phyloP scores from a whole-genome alignment of 2,113 vertebrate species.

The Etia nguti region DNA sequence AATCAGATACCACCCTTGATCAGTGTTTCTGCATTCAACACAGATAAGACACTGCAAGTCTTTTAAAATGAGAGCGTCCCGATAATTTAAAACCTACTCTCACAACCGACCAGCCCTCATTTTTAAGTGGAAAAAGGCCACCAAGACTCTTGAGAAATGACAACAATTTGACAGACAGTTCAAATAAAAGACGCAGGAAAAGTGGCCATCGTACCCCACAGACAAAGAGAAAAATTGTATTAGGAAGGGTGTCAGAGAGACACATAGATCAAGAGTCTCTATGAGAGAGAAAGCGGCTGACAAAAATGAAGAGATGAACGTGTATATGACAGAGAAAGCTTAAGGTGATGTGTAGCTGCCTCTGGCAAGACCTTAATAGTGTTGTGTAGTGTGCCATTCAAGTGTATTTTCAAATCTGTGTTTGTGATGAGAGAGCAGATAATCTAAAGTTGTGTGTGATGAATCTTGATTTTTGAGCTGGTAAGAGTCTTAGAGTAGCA shows the following conservation, averaged over 20 bases:
- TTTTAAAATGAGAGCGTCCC: neutral
- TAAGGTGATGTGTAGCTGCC: neutral
- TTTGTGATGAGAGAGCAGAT: neutral
- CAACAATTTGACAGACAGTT: neutral
- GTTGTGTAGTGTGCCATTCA: neutral
- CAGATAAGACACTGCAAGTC: neutral
- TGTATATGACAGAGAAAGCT: neutral
- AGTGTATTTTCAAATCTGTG: slow-evolving; percentile 1
- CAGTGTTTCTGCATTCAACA: neutral
- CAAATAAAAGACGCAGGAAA: neutral
- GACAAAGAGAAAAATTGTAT: neutral
- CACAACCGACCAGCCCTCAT: neutral
- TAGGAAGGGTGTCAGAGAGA: neutral
- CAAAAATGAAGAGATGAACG: neutral
- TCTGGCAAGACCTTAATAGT: slow-evolving; percentile 12
- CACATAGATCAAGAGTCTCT: neutral
- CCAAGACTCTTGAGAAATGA: neutral
- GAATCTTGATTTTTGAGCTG: neutral
- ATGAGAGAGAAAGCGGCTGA: neutral
- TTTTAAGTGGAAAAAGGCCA: neutral
- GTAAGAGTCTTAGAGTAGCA: neutral
- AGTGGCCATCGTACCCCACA: neutral
- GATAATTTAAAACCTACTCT: neutral
- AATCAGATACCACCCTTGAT: neutral
- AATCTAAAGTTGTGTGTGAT: neutral